These are phyloP conservation scores for Protobothrops mucrosquamatus DNA, from an alignment of 2,113 vertebrate species.

Conservation along the genomic window DNA sequence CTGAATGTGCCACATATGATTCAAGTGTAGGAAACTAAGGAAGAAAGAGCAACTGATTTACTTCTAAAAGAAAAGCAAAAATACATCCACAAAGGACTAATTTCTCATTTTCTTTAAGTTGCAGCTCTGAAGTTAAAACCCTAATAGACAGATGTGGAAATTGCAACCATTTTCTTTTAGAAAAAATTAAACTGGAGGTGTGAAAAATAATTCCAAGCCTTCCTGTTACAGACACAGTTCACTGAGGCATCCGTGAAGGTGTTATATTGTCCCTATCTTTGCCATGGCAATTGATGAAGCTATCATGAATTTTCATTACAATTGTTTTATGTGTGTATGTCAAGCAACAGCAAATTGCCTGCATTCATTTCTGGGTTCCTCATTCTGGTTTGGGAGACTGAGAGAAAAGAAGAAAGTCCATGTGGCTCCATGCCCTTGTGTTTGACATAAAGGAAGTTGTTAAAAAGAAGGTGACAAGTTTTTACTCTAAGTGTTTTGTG, in stretches of 20 bases:
- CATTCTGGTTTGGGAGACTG: not conserved
- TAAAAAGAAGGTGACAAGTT: slow-evolving; percentile 61
- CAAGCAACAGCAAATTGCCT: fast-evolving
- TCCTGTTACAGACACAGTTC: not conserved
- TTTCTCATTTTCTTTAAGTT: not conserved
- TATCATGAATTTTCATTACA: not conserved
- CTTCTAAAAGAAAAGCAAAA: not conserved
- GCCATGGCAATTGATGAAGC: slow-evolving; percentile 25
- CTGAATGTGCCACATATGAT: not conserved
- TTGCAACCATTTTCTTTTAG: not conserved
- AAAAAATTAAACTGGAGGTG: not conserved
- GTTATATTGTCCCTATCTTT: not conserved
- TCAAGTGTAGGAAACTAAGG: not conserved
- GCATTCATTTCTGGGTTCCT: slow-evolving; percentile 6
- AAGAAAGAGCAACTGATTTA: not conserved
- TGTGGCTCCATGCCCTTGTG: slow-evolving; percentile 36
- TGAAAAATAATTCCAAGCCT: not conserved
- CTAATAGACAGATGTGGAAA: not conserved
- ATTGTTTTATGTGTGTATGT: not conserved
- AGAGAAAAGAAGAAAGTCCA: not conserved
- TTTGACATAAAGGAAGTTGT: slow-evolving; percentile 48
- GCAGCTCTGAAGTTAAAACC: not conserved
- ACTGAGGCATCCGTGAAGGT: fast-evolving
- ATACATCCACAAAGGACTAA: not conserved
- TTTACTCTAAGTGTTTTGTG: slow-evolving; percentile 55